Evolutionary conservation across 2,797 vertebrate genomes (phyloP), one percentile per base, ranked within the genome.

Genomic region (Tarsius wallacei): DNA sequence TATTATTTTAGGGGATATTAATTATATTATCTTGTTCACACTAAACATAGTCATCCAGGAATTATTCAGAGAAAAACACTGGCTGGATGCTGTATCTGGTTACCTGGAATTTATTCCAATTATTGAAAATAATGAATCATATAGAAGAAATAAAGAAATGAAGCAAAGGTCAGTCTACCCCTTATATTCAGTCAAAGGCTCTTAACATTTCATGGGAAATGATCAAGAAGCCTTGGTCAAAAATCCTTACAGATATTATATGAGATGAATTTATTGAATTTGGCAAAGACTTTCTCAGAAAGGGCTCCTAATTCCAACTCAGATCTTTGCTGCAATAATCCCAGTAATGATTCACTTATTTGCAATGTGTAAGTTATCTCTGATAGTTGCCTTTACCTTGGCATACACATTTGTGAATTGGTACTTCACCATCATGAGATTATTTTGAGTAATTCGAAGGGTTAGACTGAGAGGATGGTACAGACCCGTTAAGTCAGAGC

Each of bases 1-100:
- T 87, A 88, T 87, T 92, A 87, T 97, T 96, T 96, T 28, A 90
- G 82, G 93, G 87, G 57, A 85, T 88, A 73, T 82, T 93, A 95
- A 93, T 92, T 96, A 74, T 59, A 81, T 94, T 94, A 91, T 95
- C 81, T 87, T 91, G 17, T 82, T 94, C 66, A 91, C 77, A 91
- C 83, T 96, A 83, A 96, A 96, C 80, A 77, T 84, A 97, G 73
- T 42, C 61, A 87, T 71, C 15, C 31, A 64, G 76, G 77, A 94
- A 84, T 90, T 94, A 89, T 88, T 94, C 77, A 83, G 49, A 97
- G 71, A 70, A 95, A 93, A 91, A 97, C 68, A 96, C 33, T 93
- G 71, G 57, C 36, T 90, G 36, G 21, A 49, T 87, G 51, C 36
- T 96, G 10, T 93, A 64, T 90, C 22, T 85, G 63, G 51, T 89